phyloP scores from a whole-genome alignment of 2,888 invertebrate genomes.

The Empis livida region DNA sequence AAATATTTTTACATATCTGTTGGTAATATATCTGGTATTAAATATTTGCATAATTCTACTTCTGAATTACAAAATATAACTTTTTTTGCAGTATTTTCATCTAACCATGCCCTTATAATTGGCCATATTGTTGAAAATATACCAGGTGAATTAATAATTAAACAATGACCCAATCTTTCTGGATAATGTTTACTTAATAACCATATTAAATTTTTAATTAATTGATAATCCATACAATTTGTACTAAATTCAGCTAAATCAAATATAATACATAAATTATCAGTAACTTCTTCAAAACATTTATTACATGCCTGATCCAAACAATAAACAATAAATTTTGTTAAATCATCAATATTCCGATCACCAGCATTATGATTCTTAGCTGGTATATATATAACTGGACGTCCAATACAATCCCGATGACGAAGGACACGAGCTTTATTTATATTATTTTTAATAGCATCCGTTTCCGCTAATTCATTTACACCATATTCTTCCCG shows the following conservation, averaged over 20 bases:
- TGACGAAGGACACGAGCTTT: slow-evolving; percentile 59
- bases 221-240: slow-evolving; percentile 68
- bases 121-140: slow-evolving; percentile 69
- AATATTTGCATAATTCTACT: slow-evolving; percentile 55
- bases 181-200: slow-evolving; percentile 63
- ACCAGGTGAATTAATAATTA: slow-evolving; percentile 59
- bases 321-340: slow-evolving; percentile 64
- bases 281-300: slow-evolving; percentile 67
- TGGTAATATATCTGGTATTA: slow-evolving; percentile 68
- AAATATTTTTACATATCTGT: slow-evolving; percentile 49
- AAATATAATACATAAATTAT: slow-evolving; percentile 68
- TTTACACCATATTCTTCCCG: slow-evolving; percentile 56
- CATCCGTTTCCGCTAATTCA: slow-evolving; percentile 39
- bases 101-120: slow-evolving; percentile 62
- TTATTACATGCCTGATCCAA: slow-evolving; percentile 63
- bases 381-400: slow-evolving; percentile 42
- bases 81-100: slow-evolving; percentile 65
- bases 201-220: slow-evolving; percentile 68
- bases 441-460: slow-evolving; percentile 44
- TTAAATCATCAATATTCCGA: slow-evolving; percentile 61
- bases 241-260: slow-evolving; percentile 58
- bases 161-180: slow-evolving; percentile 61
- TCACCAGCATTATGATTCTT: slow-evolving; percentile 58
- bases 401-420: slow-evolving; percentile 58
- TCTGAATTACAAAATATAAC: slow-evolving; percentile 59